Base-by-base conservation (phyloP, 2,888 invertebrate species). In the Eupithecia tripunctaria region DNA sequence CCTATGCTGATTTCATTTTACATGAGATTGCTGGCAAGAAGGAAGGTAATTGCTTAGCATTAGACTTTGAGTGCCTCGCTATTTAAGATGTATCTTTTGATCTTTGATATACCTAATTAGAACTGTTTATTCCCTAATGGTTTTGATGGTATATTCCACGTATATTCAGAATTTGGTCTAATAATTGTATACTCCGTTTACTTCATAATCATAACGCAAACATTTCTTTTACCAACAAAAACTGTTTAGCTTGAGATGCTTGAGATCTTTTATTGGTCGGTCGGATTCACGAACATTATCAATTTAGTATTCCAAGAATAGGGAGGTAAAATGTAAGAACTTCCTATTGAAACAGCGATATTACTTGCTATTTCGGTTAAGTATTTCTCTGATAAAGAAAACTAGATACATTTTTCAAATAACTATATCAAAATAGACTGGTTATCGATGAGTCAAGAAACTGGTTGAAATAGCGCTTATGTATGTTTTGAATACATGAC, bases 401-500 rank as follows among this genome's bases (percentile, higher is more conserved):
- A 62, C n/a, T 18, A 32, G 10, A 59, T 29, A 32, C 7, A 0
- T 32, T 63, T 32, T 63, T 36, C n/a, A 32, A 32, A 32, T 36
- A 63, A n/a, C 32, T 63, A 14, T 56, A 10, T 63, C 36, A 32
- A 63, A 63, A 63, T 36, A 36, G 12, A 32, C 29, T 62, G 10
- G n/a, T 36, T 21, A n/a, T n/a, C 32, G 29, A 27, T 60, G 18
- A 60, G 36, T 63, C 32, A 32, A 29, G 62, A 32, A 62, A 63
- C 36, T 10, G n/a, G 62, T 60, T 60, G 29, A 60, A 12, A 63
- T 32, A 29, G 29, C 62, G 62, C n/a, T 32, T 63, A 36, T 10
- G 32, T 63, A n/a, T 63, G 32, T 63, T 63, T 36, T 21, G n/a
- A 63, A 21, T 63, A 63, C 62, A 10, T 32, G 32, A 29, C 29